These are phyloP conservation scores for Tyto alba DNA, from an alignment of 2,113 vertebrate species.

Conservation along the genomic window DNA sequence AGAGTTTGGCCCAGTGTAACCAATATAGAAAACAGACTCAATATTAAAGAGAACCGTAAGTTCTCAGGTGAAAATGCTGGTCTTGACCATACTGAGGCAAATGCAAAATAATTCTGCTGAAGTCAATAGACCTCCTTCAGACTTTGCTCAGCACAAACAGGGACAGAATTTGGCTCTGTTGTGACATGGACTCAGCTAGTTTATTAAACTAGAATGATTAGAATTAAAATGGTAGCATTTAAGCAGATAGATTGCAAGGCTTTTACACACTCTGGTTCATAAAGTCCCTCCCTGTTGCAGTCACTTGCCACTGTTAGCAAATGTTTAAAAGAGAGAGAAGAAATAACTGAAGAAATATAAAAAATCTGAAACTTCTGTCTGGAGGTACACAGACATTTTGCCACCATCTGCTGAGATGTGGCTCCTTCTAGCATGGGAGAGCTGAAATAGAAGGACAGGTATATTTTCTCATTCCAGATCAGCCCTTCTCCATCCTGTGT, in stretches of 20 bases:
- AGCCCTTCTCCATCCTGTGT: background rate
- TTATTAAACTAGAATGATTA: background rate
- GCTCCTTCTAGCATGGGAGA: background rate
- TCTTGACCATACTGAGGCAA: background rate
- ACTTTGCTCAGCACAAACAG: background rate
- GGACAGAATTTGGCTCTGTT: background rate
- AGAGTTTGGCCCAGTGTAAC: background rate
- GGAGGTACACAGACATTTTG: background rate
- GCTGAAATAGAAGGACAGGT: background rate
- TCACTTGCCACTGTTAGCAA: background rate
- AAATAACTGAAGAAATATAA: background rate
- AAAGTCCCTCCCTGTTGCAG: background rate
- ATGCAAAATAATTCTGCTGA: background rate
- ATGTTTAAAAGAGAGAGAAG: background rate
- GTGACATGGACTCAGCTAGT: background rate
- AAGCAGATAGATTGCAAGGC: background rate
- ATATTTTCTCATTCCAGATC: background rate
- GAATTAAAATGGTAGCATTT: background rate
- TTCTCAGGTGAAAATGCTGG: background rate
- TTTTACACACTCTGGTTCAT: background rate
- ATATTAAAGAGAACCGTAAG: background rate
- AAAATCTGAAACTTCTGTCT: background rate
- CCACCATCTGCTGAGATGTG: background rate
- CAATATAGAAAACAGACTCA: background rate
- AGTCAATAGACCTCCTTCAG: background rate